phyloP scores from a whole-genome alignment of 2,797 vertebrate species.

The Melanogrammus aeglefinus region DNA sequence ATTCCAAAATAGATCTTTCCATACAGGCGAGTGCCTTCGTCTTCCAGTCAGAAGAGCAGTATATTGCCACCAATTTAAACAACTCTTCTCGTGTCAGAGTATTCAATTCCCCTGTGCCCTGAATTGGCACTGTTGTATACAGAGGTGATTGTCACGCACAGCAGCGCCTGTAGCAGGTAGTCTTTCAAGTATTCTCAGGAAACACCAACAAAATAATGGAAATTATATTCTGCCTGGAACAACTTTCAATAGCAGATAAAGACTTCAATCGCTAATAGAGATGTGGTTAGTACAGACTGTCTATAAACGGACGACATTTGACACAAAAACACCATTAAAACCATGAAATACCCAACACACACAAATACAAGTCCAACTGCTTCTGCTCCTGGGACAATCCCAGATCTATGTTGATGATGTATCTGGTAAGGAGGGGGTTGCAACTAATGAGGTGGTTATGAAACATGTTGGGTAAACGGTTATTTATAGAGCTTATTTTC shows the following conservation, averaged over 20 bases:
- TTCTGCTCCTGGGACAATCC: neutral
- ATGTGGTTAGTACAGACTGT: neutral
- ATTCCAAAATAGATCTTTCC: no score
- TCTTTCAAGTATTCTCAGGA: no score
- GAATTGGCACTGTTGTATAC: neutral
- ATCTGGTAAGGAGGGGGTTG: neutral
- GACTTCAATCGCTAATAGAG: neutral
- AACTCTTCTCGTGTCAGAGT: neutral
- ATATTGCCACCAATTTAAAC: neutral
- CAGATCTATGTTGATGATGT: neutral
- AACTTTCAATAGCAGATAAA: neutral
- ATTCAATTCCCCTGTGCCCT: neutral
- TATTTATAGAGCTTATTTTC: neutral
- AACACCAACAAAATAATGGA: neutral
- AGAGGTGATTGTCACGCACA: neutral
- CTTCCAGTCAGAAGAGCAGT: neutral
- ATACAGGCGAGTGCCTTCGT: no score
- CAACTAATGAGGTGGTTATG: neutral
- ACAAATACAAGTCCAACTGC: neutral
- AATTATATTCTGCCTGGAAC: neutral
- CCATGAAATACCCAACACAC: constrained; percentile 1
- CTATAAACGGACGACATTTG: neutral
- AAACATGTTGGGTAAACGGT: neutral
- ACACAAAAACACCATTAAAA: neutral
- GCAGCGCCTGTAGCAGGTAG: no score